Evolutionary conservation across 2,888 invertebrate species (phyloP).

Genomic region (Miltochrista miniata): DNA sequence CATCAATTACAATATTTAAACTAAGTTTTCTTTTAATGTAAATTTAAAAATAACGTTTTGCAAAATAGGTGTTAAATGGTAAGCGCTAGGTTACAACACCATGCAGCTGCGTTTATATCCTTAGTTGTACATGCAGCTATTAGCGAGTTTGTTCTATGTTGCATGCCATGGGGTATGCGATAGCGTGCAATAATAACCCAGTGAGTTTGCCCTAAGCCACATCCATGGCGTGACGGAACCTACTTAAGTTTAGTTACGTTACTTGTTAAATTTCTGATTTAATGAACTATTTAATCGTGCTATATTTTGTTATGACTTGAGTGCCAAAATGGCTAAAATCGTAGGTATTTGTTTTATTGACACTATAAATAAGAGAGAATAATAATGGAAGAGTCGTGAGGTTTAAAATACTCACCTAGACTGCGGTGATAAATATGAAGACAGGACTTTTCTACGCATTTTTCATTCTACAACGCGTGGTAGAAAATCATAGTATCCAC

Average conservation of each 20-base stretch:
- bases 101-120: background rate
- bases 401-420: no score
- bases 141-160: constrained; percentile 18
- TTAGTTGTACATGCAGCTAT: constrained; percentile 9
- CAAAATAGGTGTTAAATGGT: background rate
- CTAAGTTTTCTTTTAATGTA: no score
- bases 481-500: no score
- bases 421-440: no score
- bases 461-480: no score
- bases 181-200: constrained; percentile 25
- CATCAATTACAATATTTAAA: no score
- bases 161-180: constrained; percentile 20
- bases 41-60: no score
- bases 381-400: no score
- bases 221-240: constrained; percentile 28
- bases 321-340: background rate
- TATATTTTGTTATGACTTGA: constrained; percentile 20
- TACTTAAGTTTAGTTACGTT: constrained; percentile 31
- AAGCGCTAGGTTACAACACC: background rate
- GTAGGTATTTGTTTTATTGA: background rate
- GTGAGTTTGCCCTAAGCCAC: constrained; percentile 16
- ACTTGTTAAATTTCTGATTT: constrained; percentile 41
- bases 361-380: background rate
- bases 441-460: no score
- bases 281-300: constrained; percentile 30